Percentiles rank a stretch among this genome's conserved stretches.
These are phyloP conservation scores for Prorops nasuta DNA, from an alignment of 1,140 invertebrate genomes.

Conservation along the genomic window DNA sequence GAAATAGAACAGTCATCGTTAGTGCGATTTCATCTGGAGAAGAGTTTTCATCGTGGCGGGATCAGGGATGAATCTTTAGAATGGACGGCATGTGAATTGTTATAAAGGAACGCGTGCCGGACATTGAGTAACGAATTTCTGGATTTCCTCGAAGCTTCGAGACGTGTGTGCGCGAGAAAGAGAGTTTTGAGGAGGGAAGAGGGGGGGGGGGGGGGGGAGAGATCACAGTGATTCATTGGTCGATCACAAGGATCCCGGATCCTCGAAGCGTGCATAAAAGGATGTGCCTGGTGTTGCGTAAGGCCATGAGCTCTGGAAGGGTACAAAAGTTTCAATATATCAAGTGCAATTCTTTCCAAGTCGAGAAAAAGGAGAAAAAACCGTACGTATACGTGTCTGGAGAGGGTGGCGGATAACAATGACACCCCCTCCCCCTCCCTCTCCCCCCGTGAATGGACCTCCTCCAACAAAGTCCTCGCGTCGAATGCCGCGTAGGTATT, in stretches of 20 bases:
- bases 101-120: no score
- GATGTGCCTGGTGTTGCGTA: slow-evolving; percentile 36
- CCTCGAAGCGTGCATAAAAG: slow-evolving; percentile 27
- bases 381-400: slow-evolving; percentile 6
- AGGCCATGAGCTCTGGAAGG: slow-evolving; percentile 17
- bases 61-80: no score
- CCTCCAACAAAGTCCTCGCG: slow-evolving; percentile 35
- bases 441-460: no score
- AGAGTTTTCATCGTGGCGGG: no score
- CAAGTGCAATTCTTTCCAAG: slow-evolving; percentile 34
- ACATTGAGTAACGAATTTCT: no score
- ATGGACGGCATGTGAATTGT: no score
- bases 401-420: slow-evolving; percentile 32
- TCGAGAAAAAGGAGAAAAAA: slow-evolving; percentile 11
- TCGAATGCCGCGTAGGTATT: slow-evolving; percentile 35
- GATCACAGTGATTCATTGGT: slow-evolving; percentile 29
- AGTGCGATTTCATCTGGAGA: no score
- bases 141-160: no score
- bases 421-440: slow-evolving; percentile 29
- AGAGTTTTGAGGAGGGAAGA: no score
- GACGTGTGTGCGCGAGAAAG: no score
- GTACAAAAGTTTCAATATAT: slow-evolving; percentile 40
- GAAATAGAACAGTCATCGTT: no score
- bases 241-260: slow-evolving; percentile 18
- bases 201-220: no score